Percentiles rank a stretch among this genome's conserved stretches.
Evolutionary conservation across 2,797 vertebrate species (phyloP).

Genomic region (Erethizon dorsatum): DNA sequence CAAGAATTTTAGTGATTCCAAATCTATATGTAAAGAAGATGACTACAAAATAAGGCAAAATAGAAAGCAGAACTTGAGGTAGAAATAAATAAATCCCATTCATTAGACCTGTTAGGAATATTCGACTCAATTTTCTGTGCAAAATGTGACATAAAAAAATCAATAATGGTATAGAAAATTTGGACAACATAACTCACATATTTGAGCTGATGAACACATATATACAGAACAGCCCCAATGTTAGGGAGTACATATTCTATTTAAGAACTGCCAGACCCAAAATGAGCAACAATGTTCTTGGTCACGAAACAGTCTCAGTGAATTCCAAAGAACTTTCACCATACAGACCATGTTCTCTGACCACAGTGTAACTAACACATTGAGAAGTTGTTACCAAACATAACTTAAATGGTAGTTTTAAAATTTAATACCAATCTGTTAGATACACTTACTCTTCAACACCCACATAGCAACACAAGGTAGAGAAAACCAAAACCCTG

Average conservation of each 20-base stretch:
- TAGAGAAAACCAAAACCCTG: neutral
- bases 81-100: neutral
- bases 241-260: neutral
- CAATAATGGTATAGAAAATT: neutral
- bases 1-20: neutral
- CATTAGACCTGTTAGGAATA: neutral
- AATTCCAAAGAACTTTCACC: neutral
- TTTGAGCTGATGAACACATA: neutral
- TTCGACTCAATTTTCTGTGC: constrained; percentile 9
- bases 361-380: neutral
- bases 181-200: neutral
- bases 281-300: neutral
- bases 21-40: neutral
- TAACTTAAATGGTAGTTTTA: neutral
- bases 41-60: neutral
- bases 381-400: neutral
- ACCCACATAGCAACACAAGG: neutral
- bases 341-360: neutral
- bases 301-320: neutral
- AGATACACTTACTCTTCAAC: neutral
- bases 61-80: neutral
- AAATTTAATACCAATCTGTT: neutral
- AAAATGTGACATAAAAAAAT: neutral
- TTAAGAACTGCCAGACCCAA: neutral
- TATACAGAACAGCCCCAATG: neutral